Evolutionary conservation across 92 coral and sea anemone genomes (phyloP), one percentile per base, ranked within the genome.

Genomic region (Paragorgia papillata): DNA sequence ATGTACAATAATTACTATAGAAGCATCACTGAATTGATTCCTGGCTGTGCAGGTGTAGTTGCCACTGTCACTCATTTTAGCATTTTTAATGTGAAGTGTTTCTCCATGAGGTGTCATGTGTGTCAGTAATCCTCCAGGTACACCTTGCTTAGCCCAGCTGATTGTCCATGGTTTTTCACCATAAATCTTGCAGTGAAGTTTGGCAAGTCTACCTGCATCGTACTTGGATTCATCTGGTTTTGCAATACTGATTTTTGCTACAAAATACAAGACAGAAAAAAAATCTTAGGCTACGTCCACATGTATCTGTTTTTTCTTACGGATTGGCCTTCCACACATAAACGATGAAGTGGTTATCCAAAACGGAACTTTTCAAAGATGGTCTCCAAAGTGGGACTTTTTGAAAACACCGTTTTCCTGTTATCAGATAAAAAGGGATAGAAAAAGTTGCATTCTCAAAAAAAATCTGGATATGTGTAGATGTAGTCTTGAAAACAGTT

Each of bases 1-100:
- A 62, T 90, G 65, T 18, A 94, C 62, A 30, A 79, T 79, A 28
- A 94, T 84, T 7, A 76, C 79, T 25, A 37, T 65, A 0, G 82
- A 62, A 20, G 28, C 59, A 27, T 13, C 65, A 84, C 98, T 94
- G 63, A 94, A 90, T 0, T 46, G 17, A 41, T 94, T 94, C 31
- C 39, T 65, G 17, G 90, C 96, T 68, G 82, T 86, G 49, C 98
- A 94, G n/a, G 73, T 50, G 71, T 94, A 94, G 2, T 63, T 63
- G 2, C 97, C 98, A 10, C 44, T 85, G 51, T 94, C 98, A 0
- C 34, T 41, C 80, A 71, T 66, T 60, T 85, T 62, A 15, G 86
- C 51, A 0, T 79, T 59, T 2, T 60, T 7, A 40, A 94, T 80
- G 24, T 15, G 13, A 31, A 94, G 76, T 0, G 22, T 17, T 15